Percentiles rank a stretch among this genome's conserved stretches.
phyloP scores from a whole-genome alignment of 2,888 invertebrate species.

The Camponotus fellah region DNA sequence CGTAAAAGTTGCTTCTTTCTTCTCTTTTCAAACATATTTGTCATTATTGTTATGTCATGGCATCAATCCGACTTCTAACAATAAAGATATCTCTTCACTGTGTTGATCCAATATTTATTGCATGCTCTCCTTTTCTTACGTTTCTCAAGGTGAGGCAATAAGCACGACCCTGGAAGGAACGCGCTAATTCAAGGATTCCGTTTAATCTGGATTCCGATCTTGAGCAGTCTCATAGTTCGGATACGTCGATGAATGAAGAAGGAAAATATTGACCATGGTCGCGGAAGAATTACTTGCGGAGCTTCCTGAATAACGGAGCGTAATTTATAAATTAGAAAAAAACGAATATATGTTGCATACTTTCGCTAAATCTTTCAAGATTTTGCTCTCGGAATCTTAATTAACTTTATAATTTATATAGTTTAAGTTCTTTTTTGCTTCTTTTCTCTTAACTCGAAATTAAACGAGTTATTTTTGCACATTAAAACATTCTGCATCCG shows the following conservation, averaged over 20 bases:
- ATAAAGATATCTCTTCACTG: neutral
- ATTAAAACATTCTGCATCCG: slow-evolving; percentile 21
- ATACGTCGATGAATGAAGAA: slow-evolving; percentile 30
- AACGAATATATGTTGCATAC: neutral
- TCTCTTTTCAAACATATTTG: slow-evolving; percentile 7
- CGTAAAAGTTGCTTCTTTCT: neutral
- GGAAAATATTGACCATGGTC: slow-evolving; percentile 39
- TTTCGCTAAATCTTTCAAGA: neutral
- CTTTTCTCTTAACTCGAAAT: neutral
- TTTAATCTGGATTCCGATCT: slow-evolving; percentile 56
- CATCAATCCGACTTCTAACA: slow-evolving; percentile 12
- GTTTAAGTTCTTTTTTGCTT: neutral
- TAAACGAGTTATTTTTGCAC: slow-evolving; percentile 9
- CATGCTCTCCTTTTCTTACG: neutral
- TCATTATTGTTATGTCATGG: slow-evolving; percentile 8
- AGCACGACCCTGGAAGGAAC: slow-evolving; percentile 36
- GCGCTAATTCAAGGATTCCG: slow-evolving; percentile 51
- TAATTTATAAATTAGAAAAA: neutral
- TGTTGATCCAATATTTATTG: neutral
- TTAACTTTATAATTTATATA: slow-evolving; percentile 1
- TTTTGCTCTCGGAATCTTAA: neutral
- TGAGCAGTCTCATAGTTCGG: slow-evolving; percentile 6
- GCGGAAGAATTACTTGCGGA: slow-evolving; percentile 9
- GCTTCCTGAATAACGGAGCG: slow-evolving; percentile 3
- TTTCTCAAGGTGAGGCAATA: slow-evolving; percentile 28